phyloP scores from a whole-genome alignment of 1,140 invertebrate species.

The Lordiphosa collinella region DNA sequence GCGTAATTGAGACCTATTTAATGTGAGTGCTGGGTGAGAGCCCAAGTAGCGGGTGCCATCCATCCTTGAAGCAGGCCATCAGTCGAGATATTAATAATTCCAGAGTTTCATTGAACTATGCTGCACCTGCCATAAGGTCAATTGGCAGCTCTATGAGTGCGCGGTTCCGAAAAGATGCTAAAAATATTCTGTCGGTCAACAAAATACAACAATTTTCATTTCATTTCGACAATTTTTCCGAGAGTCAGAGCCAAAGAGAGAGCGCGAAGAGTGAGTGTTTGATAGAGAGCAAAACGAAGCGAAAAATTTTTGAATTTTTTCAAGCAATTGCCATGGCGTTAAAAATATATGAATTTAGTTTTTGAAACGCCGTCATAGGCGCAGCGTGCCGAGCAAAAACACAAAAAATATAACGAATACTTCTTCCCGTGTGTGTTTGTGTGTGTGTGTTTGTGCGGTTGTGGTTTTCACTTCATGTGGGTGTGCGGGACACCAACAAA shows the following conservation, averaged over 20 bases:
- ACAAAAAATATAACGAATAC: conserved; percentile 1
- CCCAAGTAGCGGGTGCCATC: conserved; percentile 1
- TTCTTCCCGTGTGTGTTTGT: conserved; percentile 11
- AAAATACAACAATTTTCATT: conserved; percentile 42
- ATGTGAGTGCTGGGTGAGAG: background rate
- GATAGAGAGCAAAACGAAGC: conserved; percentile 6
- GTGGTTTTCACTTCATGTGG: conserved; percentile 9
- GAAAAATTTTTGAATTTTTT: conserved; percentile 52
- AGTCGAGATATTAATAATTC: conserved; percentile 54
- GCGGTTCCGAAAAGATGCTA: conserved; percentile 34
- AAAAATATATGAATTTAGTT: conserved; percentile 76
- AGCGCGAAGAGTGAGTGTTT: background rate
- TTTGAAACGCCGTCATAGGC: conserved; percentile 75
- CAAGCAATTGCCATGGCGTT: conserved; percentile 56
- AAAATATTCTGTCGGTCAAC: conserved; percentile 56
- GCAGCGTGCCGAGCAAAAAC: conserved; percentile 47
- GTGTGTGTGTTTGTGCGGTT: conserved; percentile 3
- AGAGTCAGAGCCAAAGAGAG: conserved; percentile 19
- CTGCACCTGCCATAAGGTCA: conserved; percentile 68
- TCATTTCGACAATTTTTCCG: conserved; percentile 26
- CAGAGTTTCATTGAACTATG: conserved; percentile 59
- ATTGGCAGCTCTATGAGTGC: conserved; percentile 16
- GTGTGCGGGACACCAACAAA: conserved; percentile 8
- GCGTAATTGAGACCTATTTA: conserved; percentile 59
- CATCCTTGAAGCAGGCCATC: conserved; percentile 33